Evolutionary conservation across 2,888 invertebrate species (phyloP).

Genomic region (Lacanobia wlatinum): DNA sequence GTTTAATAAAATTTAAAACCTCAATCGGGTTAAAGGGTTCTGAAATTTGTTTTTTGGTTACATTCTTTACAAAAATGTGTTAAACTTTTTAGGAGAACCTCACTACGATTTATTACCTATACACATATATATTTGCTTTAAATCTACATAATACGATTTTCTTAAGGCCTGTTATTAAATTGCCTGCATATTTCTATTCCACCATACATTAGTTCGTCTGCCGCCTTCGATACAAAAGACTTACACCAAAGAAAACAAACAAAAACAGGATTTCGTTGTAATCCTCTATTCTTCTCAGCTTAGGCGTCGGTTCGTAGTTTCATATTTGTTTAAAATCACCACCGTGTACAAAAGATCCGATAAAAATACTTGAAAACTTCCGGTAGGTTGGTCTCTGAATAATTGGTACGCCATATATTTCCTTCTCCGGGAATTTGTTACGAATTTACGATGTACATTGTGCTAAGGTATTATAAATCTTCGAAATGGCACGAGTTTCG

Average conservation of each 20-base stretch:
- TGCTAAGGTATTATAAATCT: constrained; percentile 87
- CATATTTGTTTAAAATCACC: constrained; percentile 88
- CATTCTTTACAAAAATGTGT: background rate
- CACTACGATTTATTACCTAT: background rate
- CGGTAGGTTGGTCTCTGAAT: constrained; percentile 85
- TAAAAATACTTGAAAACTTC: constrained; percentile 87
- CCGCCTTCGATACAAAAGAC: constrained; percentile 79
- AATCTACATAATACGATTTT: constrained; percentile 26
- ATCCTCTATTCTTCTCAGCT: constrained; percentile 86
- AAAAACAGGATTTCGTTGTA: constrained; percentile 89
- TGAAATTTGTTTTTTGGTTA: background rate
- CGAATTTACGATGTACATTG: constrained; percentile 84
- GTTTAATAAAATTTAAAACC: background rate
- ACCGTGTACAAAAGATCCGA: constrained; percentile 80
- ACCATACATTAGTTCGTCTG: constrained; percentile 44
- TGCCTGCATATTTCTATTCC: constrained; percentile 58
- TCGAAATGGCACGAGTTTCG: constrained; percentile 84
- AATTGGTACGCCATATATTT: constrained; percentile 88
- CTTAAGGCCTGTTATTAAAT: constrained; percentile 50
- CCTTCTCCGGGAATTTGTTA: constrained; percentile 81
- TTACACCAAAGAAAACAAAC: constrained; percentile 89
- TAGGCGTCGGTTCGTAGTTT: constrained; percentile 80
- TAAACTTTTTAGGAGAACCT: background rate
- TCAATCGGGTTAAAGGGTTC: background rate
- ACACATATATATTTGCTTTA: constrained; percentile 17